Conservation (phyloP, 2,113 vertebrate species). For the Sander vitreus region DNA sequence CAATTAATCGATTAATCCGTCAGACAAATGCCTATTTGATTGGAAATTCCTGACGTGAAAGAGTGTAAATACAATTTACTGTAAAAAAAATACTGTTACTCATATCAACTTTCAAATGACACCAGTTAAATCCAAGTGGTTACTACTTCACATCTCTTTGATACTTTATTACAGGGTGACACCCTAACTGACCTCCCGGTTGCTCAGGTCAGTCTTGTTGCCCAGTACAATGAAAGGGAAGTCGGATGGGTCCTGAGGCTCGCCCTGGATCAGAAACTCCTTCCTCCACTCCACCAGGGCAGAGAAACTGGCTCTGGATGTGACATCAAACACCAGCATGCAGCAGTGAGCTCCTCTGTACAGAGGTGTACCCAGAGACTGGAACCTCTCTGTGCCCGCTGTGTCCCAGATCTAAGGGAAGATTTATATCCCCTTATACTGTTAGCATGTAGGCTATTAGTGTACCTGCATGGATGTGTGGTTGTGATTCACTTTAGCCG, state of each 20-base stretch:
- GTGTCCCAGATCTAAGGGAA: slow-evolving; percentile 76
- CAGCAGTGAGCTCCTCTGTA: slow-evolving; percentile 75
- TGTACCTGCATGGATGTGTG: neutral
- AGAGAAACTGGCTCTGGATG: slow-evolving; percentile 65
- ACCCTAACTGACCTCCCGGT: slow-evolving; percentile 66
- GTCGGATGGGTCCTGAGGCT: slow-evolving; percentile 50
- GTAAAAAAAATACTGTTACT: neutral
- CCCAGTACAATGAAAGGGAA: slow-evolving; percentile 80
- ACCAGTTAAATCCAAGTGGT: neutral
- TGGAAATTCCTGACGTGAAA: too few relatives aligned
- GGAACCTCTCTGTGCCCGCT: slow-evolving; percentile 78
- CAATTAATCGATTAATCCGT: too few relatives aligned
- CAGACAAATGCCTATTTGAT: neutral
- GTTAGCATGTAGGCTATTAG: too few relatives aligned
- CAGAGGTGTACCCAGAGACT: slow-evolving; percentile 71
- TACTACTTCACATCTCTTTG: neutral
- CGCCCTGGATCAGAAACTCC: slow-evolving; percentile 76
- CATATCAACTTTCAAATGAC: neutral
- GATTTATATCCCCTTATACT: too few relatives aligned
- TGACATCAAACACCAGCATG: slow-evolving; percentile 80
- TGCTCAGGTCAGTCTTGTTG: slow-evolving; percentile 77
- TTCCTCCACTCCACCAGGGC: slow-evolving; percentile 70
- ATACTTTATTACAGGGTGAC: neutral
- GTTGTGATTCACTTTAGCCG: neutral
- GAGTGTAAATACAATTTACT: too few relatives aligned